Percentiles rank a stretch among this genome's conserved stretches.
These are phyloP conservation scores for Plectrocnemia conspersa DNA, from an alignment of 1,140 invertebrate species.

Conservation along the genomic window DNA sequence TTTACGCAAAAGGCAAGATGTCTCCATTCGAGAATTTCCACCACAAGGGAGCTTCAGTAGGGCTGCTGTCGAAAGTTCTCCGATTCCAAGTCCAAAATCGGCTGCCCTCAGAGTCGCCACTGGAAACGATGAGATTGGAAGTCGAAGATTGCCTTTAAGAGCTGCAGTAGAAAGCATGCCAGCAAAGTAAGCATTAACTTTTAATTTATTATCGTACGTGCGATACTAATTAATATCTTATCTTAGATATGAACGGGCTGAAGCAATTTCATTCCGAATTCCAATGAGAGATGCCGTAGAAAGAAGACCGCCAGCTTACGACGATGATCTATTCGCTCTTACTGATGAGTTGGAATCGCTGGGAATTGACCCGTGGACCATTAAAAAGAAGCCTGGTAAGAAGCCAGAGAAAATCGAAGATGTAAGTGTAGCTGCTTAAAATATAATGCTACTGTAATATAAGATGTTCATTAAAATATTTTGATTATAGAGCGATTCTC, in stretches of 20 bases:
- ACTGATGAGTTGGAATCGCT: constrained; percentile 32
- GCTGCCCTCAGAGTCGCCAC: background rate
- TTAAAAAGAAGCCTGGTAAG: constrained; percentile 3
- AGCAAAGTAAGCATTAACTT: constrained; percentile 30
- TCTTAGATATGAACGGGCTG: constrained; percentile 20
- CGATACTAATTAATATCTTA: background rate
- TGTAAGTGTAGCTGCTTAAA: constrained; percentile 12
- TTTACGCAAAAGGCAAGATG: constrained; percentile 9
- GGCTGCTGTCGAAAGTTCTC: constrained; percentile 27
- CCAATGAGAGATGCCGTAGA: constrained; percentile 66
- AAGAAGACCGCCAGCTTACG: constrained; percentile 51
- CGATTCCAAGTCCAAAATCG: background rate
- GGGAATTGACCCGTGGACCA: constrained; percentile 32
- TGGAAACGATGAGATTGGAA: constrained; percentile 23
- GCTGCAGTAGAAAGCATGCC: constrained; percentile 53
- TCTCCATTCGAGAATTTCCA: constrained; percentile 10
- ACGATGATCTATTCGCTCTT: constrained; percentile 45
- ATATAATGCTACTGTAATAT: background rate
- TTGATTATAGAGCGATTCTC: too few species aligned
- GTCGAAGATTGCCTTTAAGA: constrained; percentile 46
- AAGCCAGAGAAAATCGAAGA: constrained; percentile 26
- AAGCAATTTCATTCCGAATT: constrained; percentile 33
- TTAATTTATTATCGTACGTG: background rate
- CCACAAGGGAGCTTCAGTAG: constrained; percentile 24
- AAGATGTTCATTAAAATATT: too few species aligned